Percentiles rank a stretch among this genome's conserved stretches.
phyloP scores from a whole-genome alignment of 2,888 invertebrate genomes.

The Eupithecia subumbrata region DNA sequence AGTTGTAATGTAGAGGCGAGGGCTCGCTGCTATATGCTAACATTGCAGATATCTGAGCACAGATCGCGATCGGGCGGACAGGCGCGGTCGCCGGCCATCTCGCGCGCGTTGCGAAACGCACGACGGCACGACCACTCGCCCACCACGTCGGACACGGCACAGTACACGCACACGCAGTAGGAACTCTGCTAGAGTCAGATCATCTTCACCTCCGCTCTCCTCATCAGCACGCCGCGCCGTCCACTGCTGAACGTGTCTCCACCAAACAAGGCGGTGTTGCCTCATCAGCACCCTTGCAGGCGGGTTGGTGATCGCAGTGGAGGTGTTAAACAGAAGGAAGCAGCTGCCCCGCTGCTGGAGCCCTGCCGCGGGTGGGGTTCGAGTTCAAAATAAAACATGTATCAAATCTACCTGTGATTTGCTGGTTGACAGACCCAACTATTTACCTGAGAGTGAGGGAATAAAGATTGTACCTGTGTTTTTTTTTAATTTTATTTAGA shows the following conservation, averaged over 20 bases:
- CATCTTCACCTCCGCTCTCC: not conserved
- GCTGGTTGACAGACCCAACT: not conserved
- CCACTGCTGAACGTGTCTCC: no score
- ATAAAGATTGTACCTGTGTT: not conserved
- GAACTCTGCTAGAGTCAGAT: no score
- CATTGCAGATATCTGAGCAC: not conserved
- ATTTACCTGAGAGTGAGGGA: not conserved
- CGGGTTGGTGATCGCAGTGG: no score
- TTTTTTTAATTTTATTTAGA: no score
- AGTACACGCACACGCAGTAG: not conserved
- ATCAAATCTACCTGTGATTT: not conserved
- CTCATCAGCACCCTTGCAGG: not conserved
- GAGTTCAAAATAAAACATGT: not conserved
- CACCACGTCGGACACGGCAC: constrained; percentile 18
- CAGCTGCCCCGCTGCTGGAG: no score
- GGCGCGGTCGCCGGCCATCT: not conserved
- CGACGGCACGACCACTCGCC: constrained; percentile 28
- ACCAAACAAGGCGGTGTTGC: no score
- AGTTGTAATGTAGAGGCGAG: no score
- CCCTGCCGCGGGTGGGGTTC: no score
- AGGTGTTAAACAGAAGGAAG: no score
- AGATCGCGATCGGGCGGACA: not conserved
- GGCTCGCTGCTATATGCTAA: no score
- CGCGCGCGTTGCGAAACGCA: constrained; percentile 26
- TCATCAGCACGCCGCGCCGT: not conserved